phyloP scores from a whole-genome alignment of 1,140 invertebrate species.

The Bombus superbus region DNA sequence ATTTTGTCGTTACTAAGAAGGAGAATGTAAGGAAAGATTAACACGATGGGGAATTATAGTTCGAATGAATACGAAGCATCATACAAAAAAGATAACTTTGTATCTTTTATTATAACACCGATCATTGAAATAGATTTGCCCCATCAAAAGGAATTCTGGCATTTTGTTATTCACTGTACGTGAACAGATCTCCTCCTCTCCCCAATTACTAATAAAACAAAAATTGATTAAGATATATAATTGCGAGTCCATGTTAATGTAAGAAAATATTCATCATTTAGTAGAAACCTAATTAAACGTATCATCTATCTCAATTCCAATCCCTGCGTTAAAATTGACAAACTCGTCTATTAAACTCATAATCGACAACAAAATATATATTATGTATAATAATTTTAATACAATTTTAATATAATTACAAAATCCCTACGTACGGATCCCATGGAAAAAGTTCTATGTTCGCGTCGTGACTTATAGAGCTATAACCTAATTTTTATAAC shows the following conservation, averaged over 20 bases:
- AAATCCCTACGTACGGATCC: not conserved
- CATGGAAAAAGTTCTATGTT: not conserved
- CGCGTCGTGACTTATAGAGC: conserved; percentile 22
- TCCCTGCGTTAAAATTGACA: not conserved
- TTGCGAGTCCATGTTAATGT: not conserved
- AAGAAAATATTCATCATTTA: not conserved
- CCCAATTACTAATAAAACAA: not conserved
- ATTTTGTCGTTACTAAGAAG: not conserved
- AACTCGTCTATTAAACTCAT: not conserved
- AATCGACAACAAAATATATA: not conserved
- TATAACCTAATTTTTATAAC: conserved; percentile 28
- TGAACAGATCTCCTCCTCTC: not conserved
- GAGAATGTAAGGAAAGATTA: not conserved
- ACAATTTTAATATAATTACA: not conserved
- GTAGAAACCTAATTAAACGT: conserved; percentile 17
- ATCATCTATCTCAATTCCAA: not conserved
- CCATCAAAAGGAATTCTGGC: conserved; percentile 15
- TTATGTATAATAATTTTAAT: not conserved
- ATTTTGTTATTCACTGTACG: not conserved
- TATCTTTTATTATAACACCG: conserved; percentile 56
- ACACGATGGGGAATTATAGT: not conserved
- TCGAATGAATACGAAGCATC: conserved; percentile 11
- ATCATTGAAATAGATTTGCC: conserved; percentile 48
- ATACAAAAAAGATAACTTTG: conserved; percentile 52
- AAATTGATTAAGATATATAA: conserved; percentile 3